Percentiles rank a stretch among this genome's conserved stretches.
Conservation (phyloP, 2,888 invertebrate genomes). For the Microctonus brassicae region DNA sequence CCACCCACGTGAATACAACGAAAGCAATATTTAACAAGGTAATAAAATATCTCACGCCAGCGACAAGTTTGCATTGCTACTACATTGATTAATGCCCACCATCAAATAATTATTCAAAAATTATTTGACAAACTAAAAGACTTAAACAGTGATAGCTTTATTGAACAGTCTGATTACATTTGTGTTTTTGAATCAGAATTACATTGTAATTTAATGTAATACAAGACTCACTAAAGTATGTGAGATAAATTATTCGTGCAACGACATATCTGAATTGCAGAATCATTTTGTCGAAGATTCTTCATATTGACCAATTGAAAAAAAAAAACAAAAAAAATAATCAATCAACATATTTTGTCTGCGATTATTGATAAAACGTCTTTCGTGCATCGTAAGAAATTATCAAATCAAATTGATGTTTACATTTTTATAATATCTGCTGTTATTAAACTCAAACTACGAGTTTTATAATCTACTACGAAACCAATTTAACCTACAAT, state of each 20-base stretch:
- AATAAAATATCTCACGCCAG: slow-evolving; percentile 39
- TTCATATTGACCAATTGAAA: neutral
- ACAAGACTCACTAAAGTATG: slow-evolving; percentile 40
- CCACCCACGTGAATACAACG: slow-evolving; percentile 68
- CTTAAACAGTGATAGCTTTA: slow-evolving; percentile 14
- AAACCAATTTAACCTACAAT: neutral
- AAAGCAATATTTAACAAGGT: slow-evolving; percentile 70
- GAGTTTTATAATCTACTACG: neutral
- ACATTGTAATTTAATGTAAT: slow-evolving; percentile 43
- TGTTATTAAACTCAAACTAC: neutral
- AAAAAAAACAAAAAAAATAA: neutral
- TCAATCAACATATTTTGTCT: neutral
- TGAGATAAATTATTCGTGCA: slow-evolving; percentile 35
- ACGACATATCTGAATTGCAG: slow-evolving; percentile 40
- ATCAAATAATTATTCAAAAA: slow-evolving; percentile 11
- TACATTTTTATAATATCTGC: slow-evolving; percentile 44
- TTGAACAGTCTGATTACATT: slow-evolving; percentile 42
- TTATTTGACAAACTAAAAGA: slow-evolving; percentile 17
- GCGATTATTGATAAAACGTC: neutral
- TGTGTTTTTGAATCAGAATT: slow-evolving; percentile 34
- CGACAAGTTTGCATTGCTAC: neutral
- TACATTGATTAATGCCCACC: slow-evolving; percentile 11
- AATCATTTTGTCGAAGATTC: neutral
- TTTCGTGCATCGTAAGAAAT: neutral
- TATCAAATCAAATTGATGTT: slow-evolving; percentile 27